A percentile compares a stretch with the other conserved stretches of the same genome.
These are phyloP conservation scores for Glaucomys volans DNA, from an alignment of 2,113 vertebrate species.

Conservation along the genomic window DNA sequence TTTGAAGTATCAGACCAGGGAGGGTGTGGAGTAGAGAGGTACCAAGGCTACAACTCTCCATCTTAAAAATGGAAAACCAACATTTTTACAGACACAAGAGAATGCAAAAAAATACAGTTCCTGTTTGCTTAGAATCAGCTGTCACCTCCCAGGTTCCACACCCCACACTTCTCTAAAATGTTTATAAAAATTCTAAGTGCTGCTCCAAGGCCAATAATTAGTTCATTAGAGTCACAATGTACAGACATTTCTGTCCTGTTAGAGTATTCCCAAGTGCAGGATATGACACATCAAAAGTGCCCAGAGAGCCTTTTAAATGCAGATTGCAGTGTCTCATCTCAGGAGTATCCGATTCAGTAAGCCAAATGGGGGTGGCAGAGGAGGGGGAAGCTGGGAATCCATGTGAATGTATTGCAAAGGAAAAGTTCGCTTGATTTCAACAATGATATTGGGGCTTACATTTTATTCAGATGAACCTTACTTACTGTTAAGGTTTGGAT, in stretches of 20 bases:
- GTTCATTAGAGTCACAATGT: conserved; percentile 7
- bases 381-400: neutral
- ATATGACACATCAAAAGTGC: neutral
- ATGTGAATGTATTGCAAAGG: neutral
- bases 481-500: neutral
- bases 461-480: neutral
- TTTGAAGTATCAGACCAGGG: neutral
- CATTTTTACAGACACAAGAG: neutral
- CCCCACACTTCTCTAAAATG: neutral
- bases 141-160: neutral
- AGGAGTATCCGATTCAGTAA: neutral
- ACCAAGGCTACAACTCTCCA: neutral
- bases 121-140: neutral
- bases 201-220: conserved; percentile 24
- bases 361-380: neutral
- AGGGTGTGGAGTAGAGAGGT: neutral
- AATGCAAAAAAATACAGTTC: neutral
- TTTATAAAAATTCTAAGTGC: conserved; percentile 27
- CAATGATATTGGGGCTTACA: neutral
- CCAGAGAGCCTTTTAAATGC: neutral
- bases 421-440: neutral
- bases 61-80: neutral
- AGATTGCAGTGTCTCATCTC: neutral
- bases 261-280: neutral
- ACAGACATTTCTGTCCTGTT: neutral